Base-by-base conservation (phyloP, 2,797 vertebrate genomes). In the Telmatherina bonti region DNA sequence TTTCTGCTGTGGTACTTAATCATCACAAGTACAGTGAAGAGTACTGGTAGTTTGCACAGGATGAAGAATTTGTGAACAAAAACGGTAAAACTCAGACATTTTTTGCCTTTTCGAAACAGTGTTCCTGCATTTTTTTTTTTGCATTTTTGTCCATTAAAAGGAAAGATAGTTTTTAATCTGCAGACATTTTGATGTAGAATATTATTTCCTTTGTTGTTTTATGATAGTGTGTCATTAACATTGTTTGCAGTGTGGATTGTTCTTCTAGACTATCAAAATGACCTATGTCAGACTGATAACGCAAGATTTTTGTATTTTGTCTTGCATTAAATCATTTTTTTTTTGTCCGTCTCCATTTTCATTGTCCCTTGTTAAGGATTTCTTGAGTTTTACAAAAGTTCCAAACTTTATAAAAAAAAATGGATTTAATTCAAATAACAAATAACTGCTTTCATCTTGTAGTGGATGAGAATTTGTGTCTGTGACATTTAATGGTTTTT, bases 61-160 rank as follows among this genome's bases (percentile, higher is more conserved):
- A 74, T 18, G 51, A 65, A 2, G 58, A 47, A n/a, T 51, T 54
- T 45, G 38, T 43, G 27, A 11, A 70, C 26, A n/a, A 55, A 26
- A 35, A 20, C 10, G 33, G 8, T 15, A 38, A 36, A 61, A 54
- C 0, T 59, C 11, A 11, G 5, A 55, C 10, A 43, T 30, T 51
- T 12, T 55, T 41, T 36, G 18, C 0, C 16, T 35, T 5, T 53
- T 60, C 7, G 26, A 0, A n/a, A 4, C 36, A 13, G 12, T 15
- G 2, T 52, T 45, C 16, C 38, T 18, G 38, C 5, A 1, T n/a
- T n/a, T n/a, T n/a, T 56, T 35, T 29, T 2, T 26, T 27, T 68
- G 16, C 33, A 52, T 26, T 60, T 64, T 78, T 47, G 29, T 30
- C 20, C 7, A 4, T 30, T 11, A 24, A 13, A 11, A 24, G 11